Percentiles rank a stretch among this genome's conserved stretches.
Evolutionary conservation across 1,140 invertebrate species (phyloP).

Genomic region (Magallana angulata): DNA sequence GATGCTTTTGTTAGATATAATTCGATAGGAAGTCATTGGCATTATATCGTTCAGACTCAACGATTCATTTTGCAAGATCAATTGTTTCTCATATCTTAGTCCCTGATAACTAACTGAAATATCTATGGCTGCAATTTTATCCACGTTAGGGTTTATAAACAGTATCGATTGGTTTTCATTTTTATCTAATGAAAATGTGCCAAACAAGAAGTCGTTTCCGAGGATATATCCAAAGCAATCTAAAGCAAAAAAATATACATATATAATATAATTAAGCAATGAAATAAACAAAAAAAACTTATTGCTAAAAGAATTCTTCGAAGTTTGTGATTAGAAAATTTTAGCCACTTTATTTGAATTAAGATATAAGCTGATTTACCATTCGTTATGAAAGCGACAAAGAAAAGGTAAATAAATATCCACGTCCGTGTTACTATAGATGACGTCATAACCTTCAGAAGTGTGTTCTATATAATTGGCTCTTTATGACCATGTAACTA

Average conservation of each 20-base stretch:
- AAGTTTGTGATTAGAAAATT: too few species aligned
- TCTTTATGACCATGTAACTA: too few species aligned
- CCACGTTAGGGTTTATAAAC: neutral
- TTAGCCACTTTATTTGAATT: too few species aligned
- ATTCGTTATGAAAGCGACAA: too few species aligned
- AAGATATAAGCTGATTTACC: too few species aligned
- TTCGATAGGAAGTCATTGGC: neutral
- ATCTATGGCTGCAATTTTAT: neutral
- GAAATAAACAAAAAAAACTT: neutral
- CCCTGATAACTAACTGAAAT: neutral
- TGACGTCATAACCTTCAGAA: too few species aligned
- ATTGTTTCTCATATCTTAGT: neutral
- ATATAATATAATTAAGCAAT: neutral
- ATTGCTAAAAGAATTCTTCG: too few species aligned
- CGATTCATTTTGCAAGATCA: neutral
- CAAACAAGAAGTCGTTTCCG: constrained; percentile 4
- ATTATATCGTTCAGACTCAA: neutral
- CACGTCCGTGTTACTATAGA: too few species aligned
- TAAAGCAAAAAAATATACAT: too few species aligned
- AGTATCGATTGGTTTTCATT: neutral
- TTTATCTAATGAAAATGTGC: neutral
- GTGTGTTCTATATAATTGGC: too few species aligned
- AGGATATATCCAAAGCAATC: neutral
- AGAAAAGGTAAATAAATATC: too few species aligned
- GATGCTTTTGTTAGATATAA: neutral